Evolutionary conservation across 1,140 invertebrate species (phyloP), one percentile per base, ranked within the genome.

Genomic region (Stegodyphus dumicola): DNA sequence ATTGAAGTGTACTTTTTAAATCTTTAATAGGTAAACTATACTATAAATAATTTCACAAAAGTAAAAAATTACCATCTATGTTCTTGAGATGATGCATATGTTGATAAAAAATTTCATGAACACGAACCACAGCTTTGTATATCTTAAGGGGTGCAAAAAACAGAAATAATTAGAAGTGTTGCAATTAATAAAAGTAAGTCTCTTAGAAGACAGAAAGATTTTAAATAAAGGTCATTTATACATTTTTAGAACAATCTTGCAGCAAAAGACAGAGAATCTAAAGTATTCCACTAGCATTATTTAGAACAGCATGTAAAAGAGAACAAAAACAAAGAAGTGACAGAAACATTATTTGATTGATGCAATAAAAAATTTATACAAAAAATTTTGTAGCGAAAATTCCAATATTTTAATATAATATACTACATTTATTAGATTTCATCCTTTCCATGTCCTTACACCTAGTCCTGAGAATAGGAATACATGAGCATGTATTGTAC

Each of bases 61-160:
- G 15, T 65, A 65, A 33, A 48, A 15, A 73, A 67, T 17, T 56
- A 81, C 78, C 10, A 71, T 73, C n/a, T 18, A 51, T 49, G 0
- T 13, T 64, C 11, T 51, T 73, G 6, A 73, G 6, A 49, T 73
- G 54, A n/a, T n/a, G 67, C 2, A 73, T 11, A 49, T 81, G 78
- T 4, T 17, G 9, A 73, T 71, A 51, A 51, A 81, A 51, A 11
- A 52, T 17, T 73, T 73, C 69, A 64, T 81, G 78, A 3, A 81
- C 78, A 64, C 18, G n/a, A 71, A 81, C 53, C 48, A 81, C 18
- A 10, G 56, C 48, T 17, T 11, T 69, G 33, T 81, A 81, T 53
- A 65, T 17, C 78, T 81, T 51, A 10, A 64, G 64, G 13, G 60
- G 6, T 15, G 5, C 6, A 54, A 2, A 33, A 71, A 9, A 49